Base-by-base conservation (phyloP, 2,113 vertebrate genomes). In the Baryphthengus martii region DNA sequence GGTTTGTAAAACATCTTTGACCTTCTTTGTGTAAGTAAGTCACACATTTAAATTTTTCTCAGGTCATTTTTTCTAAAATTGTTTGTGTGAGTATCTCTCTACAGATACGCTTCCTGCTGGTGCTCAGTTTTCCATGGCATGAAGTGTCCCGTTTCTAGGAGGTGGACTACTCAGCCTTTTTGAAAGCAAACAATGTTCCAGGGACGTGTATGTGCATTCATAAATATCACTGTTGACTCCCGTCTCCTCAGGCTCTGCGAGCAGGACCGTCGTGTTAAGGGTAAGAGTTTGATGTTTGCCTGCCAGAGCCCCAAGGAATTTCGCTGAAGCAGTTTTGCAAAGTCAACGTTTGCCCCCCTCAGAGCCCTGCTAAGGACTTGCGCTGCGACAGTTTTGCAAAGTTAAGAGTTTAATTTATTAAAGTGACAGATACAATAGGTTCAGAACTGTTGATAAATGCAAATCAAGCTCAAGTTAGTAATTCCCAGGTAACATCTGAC, bases 1-100 rank as follows among this genome's bases (percentile, higher is more conserved):
- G 49, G 21, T 73, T 49, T 71, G 62, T 62, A 56, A 61, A 93
- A 56, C 14, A 61, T 21, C 17, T 71, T 19, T 18, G n/a, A 39
- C 31, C 15, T 21, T 26, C 45, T 65, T 25, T 1, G 6, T 1
- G 0, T n/a, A 25, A 61, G 23, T 72, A 25, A 61, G 26, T 76
- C 58, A 73, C 19, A 47, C 17, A 6, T 67, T 35, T 42, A 24
- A 3, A 19, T 86, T 80, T 55, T 74, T 42, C 39, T 80, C 13
- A 9, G 3, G 84, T 44, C 1, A 7, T 37, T 70, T 70, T 68
- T 83, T 11, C 35, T 85, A 7, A 25, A 50, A 26, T 53, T 47
- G 37, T 76, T 77, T 50, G 16, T 79, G 33, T 35, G 45, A 25
- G 33, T n/a, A 11, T 40, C 50, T 88, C n/a, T 39, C 37, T 68